Evolutionary conservation across 2,113 vertebrate genomes (phyloP), one percentile per base, ranked within the genome.

Genomic region (Solea solea): DNA sequence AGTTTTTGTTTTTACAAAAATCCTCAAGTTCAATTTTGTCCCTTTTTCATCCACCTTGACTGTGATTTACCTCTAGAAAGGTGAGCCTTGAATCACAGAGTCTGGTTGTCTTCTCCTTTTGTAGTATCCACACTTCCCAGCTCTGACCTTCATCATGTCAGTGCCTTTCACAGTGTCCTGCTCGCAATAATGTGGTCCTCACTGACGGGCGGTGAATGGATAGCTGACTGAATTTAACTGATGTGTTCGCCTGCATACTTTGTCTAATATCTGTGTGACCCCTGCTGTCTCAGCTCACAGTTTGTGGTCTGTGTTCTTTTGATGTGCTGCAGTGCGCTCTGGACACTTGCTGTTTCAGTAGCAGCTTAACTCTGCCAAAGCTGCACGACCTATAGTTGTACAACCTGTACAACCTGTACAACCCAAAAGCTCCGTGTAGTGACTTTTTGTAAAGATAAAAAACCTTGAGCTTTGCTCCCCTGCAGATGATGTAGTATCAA

Each of bases 211-310:
- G n/a, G 57, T 45, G 80, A 79, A 88, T 55, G 76, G 53, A 65
- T 70, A 54, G 57, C 72, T 61, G 76, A 56, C 68, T 5, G 80
- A 28, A 56, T 81, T 81, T 72, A 79, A 90, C 80, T 65, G 76
- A 84, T 86, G 83, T 7, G 11, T 25, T 58, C 62, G 80, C 87
- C 84, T 86, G 79, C 84, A 77, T 82, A 81, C 76, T 88, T 90
- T 76, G 78, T 88, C 86, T 92, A 89, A 92, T 87, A 76, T 87
- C 48, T n/a, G 72, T n/a, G 55, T 89, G 75, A 69, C 68, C 71
- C 67, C 79, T 64, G 76, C 76, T 68, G 81, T 73, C 78, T 5
- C 51, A 69, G 65, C 48, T 76, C 69, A n/a, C 60, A 65, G 80
- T 75, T 80, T 90, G 81, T 89, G 86, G 83, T 89, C 90, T 51